Conservation (phyloP, 1,140 invertebrate species). For the Papilio dardanus region DNA sequence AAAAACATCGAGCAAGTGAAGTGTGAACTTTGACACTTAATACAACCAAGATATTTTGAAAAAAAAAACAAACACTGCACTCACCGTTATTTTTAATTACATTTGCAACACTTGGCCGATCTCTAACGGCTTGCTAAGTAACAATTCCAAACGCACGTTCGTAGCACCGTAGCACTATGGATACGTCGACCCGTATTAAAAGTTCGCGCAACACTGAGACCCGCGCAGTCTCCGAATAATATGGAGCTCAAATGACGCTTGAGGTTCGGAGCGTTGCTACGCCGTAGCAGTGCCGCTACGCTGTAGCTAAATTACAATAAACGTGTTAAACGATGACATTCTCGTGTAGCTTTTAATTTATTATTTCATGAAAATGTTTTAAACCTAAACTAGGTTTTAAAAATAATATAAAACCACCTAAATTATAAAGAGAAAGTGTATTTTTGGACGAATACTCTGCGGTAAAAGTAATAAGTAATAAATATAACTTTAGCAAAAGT, state of each 20-base stretch:
- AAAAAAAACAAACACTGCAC: slow-evolving; percentile 52
- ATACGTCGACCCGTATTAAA: slow-evolving; percentile 46
- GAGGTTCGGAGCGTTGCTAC: slow-evolving; percentile 48
- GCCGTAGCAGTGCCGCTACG: slow-evolving; percentile 47
- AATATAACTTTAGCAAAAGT: neutral
- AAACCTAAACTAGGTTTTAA: neutral
- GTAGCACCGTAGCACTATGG: slow-evolving; percentile 38
- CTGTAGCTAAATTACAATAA: slow-evolving; percentile 53
- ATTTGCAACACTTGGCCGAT: slow-evolving; percentile 54
- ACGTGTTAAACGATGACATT: slow-evolving; percentile 42
- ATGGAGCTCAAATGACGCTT: slow-evolving; percentile 50
- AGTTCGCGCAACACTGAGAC: slow-evolving; percentile 54
- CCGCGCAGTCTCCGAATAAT: slow-evolving; percentile 65
- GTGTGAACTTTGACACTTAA: slow-evolving; percentile 40
- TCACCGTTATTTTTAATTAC: slow-evolving; percentile 62
- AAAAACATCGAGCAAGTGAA: slow-evolving; percentile 39
- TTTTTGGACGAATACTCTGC: neutral
- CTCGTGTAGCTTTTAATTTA: slow-evolving; percentile 16
- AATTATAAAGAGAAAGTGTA: neutral
- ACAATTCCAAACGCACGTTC: slow-evolving; percentile 50
- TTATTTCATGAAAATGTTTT: slow-evolving; percentile 2
- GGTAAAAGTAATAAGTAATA: neutral
- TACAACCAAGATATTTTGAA: neutral
- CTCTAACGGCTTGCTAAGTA: slow-evolving; percentile 44
- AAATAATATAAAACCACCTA: neutral